Evolutionary conservation across 2,888 invertebrate genomes (phyloP), one percentile per base, ranked within the genome.

Genomic region (Herminia tarsipennalis): DNA sequence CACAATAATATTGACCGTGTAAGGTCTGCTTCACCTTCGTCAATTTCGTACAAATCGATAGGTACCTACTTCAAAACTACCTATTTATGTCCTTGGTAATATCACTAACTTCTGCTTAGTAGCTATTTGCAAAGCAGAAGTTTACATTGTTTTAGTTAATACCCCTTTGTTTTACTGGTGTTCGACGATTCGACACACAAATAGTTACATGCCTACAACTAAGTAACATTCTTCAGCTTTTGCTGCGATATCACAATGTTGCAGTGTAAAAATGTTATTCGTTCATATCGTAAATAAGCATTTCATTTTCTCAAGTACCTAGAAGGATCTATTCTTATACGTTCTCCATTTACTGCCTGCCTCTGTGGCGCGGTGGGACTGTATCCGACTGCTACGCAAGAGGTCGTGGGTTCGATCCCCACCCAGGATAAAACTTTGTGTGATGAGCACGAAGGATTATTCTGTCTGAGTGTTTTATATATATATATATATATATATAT

Each of bases 61-160:
- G 20, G 3, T 5, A n/a, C 20, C n/a, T n/a, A n/a, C n/a, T n/a
- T n/a, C n/a, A n/a, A 33, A 33, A 33, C 20, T 9, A n/a, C 20
- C 20, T 13, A 13, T 13, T 33, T 33, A 13, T 21, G 13, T 21
- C 12, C 48, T 53, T 56, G 43, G 35, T 45, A n/a, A 27, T 25
- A 58, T 39, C 53, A 52, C 50, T 41, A 38, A 39, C 43, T 45
- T 36, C n/a, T n/a, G n/a, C n/a, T n/a, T n/a, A n/a, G n/a, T n/a
- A n/a, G n/a, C n/a, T n/a, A n/a, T n/a, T n/a, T n/a, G n/a, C n/a
- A 52, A 36, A 45, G 43, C 27, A 16, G 10, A 55, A 55, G 49
- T 52, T 59, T 34, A 52, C 48, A 52, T 49, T n/a, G n/a, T n/a
- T n/a, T n/a, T n/a, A 41, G 44, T 29, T 28, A 58, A 43, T 48